phyloP scores from a whole-genome alignment of 2,113 vertebrate genomes.

The Oreocharis arfaki region DNA sequence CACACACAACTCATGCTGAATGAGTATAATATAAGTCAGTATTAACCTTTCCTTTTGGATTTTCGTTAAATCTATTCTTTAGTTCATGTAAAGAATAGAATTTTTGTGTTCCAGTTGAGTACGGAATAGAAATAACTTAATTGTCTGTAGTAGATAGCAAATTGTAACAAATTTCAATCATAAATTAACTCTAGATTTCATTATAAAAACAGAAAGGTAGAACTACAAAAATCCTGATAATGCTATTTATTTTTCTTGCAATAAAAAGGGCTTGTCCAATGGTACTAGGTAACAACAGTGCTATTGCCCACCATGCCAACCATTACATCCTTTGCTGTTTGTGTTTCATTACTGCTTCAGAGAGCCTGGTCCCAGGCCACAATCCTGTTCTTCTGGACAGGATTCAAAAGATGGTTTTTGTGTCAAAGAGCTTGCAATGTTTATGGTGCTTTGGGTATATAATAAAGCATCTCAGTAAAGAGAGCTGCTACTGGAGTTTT shows the following conservation, averaged over 20 bases:
- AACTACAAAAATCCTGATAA: not conserved
- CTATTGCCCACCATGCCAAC: not conserved
- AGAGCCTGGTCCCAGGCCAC: not conserved
- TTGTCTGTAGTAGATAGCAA: not conserved
- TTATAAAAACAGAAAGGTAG: not conserved
- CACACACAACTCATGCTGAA: not conserved
- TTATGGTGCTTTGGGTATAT: not conserved
- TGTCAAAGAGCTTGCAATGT: not conserved
- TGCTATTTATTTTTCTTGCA: not conserved
- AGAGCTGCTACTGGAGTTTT: not conserved
- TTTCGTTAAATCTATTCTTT: not conserved
- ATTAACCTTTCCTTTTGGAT: not conserved
- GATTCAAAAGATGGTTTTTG: not conserved
- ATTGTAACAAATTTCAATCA: not conserved
- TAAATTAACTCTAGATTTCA: not conserved
- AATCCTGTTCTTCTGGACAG: not conserved
- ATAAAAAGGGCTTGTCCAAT: not conserved
- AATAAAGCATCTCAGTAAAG: not conserved
- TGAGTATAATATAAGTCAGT: not conserved
- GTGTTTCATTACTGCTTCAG: not conserved
- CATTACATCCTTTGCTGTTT: not conserved
- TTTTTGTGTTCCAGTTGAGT: not conserved
- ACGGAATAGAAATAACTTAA: not conserved
- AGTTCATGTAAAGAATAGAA: not conserved
- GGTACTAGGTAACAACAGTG: not conserved